Evolutionary conservation across 2,797 vertebrate genomes (phyloP).

Genomic region (Crax fasciolata): DNA sequence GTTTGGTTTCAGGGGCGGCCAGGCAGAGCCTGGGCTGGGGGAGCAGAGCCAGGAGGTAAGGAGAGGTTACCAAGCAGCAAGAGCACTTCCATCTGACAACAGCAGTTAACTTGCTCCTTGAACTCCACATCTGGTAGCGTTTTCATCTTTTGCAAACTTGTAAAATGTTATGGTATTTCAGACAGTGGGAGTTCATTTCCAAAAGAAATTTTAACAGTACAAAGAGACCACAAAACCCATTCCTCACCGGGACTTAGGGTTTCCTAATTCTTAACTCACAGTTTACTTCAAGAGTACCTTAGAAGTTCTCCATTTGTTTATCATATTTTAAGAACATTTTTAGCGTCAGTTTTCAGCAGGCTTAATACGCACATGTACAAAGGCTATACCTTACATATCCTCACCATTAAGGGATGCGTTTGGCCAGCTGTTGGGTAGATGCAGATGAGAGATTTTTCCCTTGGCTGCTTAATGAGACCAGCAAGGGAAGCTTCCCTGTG

Average conservation of each 20-base stretch:
- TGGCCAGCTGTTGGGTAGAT: not conserved
- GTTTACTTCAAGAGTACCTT: not conserved
- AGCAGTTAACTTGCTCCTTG: slow-evolving; percentile 70
- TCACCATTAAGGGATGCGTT: not conserved
- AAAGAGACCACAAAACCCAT: slow-evolving; percentile 74
- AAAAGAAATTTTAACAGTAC: slow-evolving; percentile 77
- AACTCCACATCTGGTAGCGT: slow-evolving; percentile 83
- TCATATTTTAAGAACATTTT: slow-evolving; percentile 25
- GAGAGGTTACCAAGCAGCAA: slow-evolving; percentile 27
- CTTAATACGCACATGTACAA: not conserved
- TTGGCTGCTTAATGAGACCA: not conserved
- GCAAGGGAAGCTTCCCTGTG: not conserved
- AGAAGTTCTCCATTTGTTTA: slow-evolving; percentile 12
- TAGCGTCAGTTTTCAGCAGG: slow-evolving; percentile 48
- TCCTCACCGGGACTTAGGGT: slow-evolving; percentile 55
- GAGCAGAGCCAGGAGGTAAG: not conserved
- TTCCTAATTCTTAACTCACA: slow-evolving; percentile 64
- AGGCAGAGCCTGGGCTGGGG: not conserved
- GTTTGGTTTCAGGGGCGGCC: not conserved
- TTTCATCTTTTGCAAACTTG: slow-evolving; percentile 84
- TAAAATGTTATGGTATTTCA: slow-evolving; percentile 80
- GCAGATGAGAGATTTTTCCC: not conserved
- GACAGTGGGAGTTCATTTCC: slow-evolving; percentile 77
- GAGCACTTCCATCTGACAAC: slow-evolving; percentile 64
- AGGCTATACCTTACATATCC: not conserved